phyloP scores from a whole-genome alignment of 2,113 vertebrate genomes.

The Nibea albiflora region DNA sequence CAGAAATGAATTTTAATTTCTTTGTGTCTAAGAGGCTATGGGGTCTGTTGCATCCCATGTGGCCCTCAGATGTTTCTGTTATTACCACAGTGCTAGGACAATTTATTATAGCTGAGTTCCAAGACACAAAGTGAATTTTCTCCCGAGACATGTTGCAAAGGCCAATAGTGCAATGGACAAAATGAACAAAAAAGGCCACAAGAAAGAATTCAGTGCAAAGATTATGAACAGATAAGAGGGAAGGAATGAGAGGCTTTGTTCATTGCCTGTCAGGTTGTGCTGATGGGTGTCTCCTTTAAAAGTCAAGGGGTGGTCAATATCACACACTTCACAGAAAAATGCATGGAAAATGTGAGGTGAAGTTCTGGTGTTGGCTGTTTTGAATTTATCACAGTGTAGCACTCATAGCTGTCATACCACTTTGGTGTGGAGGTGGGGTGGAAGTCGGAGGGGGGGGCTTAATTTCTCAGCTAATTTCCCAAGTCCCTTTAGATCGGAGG shows the following conservation, averaged over 20 bases:
- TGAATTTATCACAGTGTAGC: conserved; percentile 53
- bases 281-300: conserved; percentile 62
- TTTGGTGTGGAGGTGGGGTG: not conserved
- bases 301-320: conserved; percentile 60
- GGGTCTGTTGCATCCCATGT: conserved; percentile 59
- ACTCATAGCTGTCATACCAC: conserved; percentile 36
- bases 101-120: conserved; percentile 58
- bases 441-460: too few relatives aligned
- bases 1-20: conserved; percentile 48
- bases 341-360: conserved; percentile 51
- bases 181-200: conserved; percentile 30
- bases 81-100: conserved; percentile 55
- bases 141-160: conserved; percentile 15
- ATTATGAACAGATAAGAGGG: conserved; percentile 53
- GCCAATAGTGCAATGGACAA: conserved; percentile 33
- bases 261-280: conserved; percentile 30
- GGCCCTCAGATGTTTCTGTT: conserved; percentile 75
- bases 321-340: conserved; percentile 70
- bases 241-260: conserved; percentile 51
- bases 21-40: conserved; percentile 45
- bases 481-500: conserved; percentile 31
- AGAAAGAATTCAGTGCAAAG: conserved; percentile 22
- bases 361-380: conserved; percentile 51
- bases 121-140: conserved; percentile 37
- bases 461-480: conserved; percentile 30